These are phyloP conservation scores for Cyrtonyx montezumae DNA, from an alignment of 2,113 vertebrate genomes.

Conservation along the genomic window DNA sequence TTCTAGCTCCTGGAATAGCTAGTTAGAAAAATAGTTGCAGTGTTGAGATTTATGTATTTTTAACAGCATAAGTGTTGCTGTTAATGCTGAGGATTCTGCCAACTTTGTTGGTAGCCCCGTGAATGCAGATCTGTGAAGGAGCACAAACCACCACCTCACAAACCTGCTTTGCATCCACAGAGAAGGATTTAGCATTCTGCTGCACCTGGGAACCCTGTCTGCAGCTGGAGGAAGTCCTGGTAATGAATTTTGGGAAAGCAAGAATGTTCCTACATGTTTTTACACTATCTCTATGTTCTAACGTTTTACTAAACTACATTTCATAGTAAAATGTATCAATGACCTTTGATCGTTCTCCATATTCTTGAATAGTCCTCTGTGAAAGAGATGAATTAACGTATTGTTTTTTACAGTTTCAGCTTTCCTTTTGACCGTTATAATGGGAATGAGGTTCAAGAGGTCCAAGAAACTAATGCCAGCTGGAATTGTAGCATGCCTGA, in stretches of 20 bases:
- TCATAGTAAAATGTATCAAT: neutral
- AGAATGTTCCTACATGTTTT: neutral
- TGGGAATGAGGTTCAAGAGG: constrained; percentile 93
- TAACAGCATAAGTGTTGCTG: neutral
- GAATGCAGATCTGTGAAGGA: neutral
- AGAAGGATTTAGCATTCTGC: neutral
- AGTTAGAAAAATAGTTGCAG: neutral
- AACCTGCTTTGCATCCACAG: neutral
- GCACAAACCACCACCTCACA: neutral
- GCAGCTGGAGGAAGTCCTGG: neutral
- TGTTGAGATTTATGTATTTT: neutral
- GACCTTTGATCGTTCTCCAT: neutral
- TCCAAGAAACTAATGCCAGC: constrained; percentile 93
- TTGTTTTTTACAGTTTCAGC: constrained; percentile 82
- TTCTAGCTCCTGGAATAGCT: neutral
- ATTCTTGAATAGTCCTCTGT: neutral
- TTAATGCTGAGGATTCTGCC: neutral
- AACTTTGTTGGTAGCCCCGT: neutral
- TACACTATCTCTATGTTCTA: neutral
- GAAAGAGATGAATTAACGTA: constrained; percentile 17
- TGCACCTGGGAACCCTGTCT: neutral
- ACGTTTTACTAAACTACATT: neutral
- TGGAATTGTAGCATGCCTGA: constrained; percentile 87
- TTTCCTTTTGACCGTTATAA: constrained; percentile 84
- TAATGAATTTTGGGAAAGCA: neutral